These are phyloP conservation scores for Troides oblongomaculatus DNA, from an alignment of 2,888 invertebrate species.

Conservation along the genomic window DNA sequence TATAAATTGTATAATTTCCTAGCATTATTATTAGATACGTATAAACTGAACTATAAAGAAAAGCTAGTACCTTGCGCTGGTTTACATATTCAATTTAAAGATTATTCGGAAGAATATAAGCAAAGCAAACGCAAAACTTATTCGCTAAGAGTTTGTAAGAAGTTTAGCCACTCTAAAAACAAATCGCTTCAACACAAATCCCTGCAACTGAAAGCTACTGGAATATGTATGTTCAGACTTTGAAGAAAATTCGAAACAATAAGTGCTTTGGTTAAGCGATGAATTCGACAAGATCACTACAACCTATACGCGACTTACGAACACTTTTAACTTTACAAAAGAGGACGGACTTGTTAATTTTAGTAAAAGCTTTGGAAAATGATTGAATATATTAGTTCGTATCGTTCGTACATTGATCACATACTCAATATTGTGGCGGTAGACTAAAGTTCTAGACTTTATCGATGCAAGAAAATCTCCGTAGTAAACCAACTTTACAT, in stretches of 20 bases:
- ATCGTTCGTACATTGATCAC: neutral
- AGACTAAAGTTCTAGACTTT: no score
- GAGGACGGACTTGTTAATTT: constrained; percentile 5
- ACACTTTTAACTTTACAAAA: constrained; percentile 26
- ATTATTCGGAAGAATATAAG: constrained; percentile 1
- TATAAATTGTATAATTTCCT: no score
- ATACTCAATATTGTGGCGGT: no score
- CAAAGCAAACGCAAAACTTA: constrained; percentile 11
- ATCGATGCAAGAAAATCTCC: constrained; percentile 21
- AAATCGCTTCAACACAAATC: constrained; percentile 42
- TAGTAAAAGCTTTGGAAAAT: constrained; percentile 14
- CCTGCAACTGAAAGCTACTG: constrained; percentile 48
- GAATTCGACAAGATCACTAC: constrained; percentile 28
- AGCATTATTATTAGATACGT: no score
- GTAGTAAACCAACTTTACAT: constrained; percentile 35
- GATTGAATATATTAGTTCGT: neutral
- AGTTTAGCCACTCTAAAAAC: constrained; percentile 34
- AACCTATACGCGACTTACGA: constrained; percentile 24
- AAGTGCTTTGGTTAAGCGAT: constrained; percentile 38
- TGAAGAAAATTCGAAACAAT: constrained; percentile 48
- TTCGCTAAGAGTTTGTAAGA: constrained; percentile 21
- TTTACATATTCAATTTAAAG: constrained; percentile 6
- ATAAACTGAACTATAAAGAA: no score
- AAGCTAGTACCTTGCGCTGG: neutral
- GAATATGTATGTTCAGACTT: constrained; percentile 53